phyloP scores from a whole-genome alignment of 1,140 invertebrate genomes.

The Agraylea sexmaculata region DNA sequence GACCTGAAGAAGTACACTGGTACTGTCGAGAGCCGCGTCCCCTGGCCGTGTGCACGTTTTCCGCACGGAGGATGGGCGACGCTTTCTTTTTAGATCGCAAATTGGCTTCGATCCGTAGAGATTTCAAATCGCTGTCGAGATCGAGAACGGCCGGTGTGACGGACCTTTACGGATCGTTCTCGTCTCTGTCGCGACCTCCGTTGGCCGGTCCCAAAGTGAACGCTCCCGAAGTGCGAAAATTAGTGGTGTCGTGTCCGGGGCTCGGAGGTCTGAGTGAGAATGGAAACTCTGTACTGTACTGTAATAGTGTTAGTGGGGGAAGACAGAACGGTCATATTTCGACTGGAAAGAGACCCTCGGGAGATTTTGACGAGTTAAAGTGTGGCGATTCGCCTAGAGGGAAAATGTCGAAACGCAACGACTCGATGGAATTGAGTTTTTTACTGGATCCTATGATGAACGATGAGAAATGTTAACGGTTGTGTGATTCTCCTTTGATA shows the following conservation, averaged over 20 bases:
- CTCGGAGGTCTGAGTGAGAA: constrained; percentile 12
- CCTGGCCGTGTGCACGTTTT: constrained; percentile 37
- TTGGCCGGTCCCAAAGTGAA: constrained; percentile 30
- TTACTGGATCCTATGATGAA: constrained; percentile 34
- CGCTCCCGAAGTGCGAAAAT: constrained; percentile 35
- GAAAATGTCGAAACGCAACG: constrained; percentile 26
- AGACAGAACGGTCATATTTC: constrained; percentile 29
- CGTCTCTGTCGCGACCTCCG: constrained; percentile 1
- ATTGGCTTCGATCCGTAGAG: constrained; percentile 34
- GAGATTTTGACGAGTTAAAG: constrained; percentile 20
- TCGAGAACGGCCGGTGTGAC: constrained; percentile 11
- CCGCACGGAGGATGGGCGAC: constrained; percentile 33
- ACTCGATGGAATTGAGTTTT: constrained; percentile 33
- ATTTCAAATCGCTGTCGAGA: constrained; percentile 32
- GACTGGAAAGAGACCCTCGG: constrained; percentile 12
- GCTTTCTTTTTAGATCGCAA: constrained; percentile 32
- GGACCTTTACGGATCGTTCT: constrained; percentile 3
- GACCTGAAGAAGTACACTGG: constrained; percentile 33
- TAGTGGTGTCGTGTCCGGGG: constrained; percentile 34
- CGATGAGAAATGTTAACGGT: constrained; percentile 39
- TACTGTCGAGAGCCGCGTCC: constrained; percentile 32
- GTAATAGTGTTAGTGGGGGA: constrained; percentile 27
- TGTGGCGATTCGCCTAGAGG: constrained; percentile 18
- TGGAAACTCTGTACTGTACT: constrained; percentile 21
- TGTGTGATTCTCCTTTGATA: constrained; percentile 32